These are phyloP conservation scores for Zaprionus lachaisei DNA, from an alignment of 1,140 invertebrate species.

Conservation along the genomic window DNA sequence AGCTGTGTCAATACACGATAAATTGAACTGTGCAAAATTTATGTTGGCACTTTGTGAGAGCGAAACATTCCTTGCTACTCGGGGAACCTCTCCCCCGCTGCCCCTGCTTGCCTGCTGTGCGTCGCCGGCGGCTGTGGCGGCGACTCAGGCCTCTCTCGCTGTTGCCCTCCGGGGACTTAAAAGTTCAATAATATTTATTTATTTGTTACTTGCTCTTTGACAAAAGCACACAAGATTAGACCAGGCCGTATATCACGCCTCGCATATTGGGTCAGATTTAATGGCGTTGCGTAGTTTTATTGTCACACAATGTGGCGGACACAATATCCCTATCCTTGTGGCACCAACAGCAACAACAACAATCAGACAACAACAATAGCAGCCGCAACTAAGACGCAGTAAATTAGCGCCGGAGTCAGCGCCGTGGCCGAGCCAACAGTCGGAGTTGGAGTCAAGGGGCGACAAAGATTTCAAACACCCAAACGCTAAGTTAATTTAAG, in stretches of 20 bases:
- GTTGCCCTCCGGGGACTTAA: constrained; percentile 70
- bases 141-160: constrained; percentile 14
- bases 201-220: constrained; percentile 79
- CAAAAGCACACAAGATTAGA: constrained; percentile 76
- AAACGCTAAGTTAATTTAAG: constrained; percentile 68
- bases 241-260: constrained; percentile 65
- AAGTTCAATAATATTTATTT: constrained; percentile 83
- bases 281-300: constrained; percentile 59
- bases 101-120: constrained; percentile 51
- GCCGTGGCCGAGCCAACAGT: neutral
- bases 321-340: constrained; percentile 30
- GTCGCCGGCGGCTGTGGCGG: neutral
- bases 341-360: neutral
- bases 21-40: constrained; percentile 80
- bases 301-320: constrained; percentile 37
- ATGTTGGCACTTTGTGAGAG: constrained; percentile 74
- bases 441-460: constrained; percentile 15
- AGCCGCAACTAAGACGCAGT: constrained; percentile 33
- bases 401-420: constrained; percentile 47
- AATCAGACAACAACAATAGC: neutral
- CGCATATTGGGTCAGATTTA: constrained; percentile 68
- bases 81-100: neutral
- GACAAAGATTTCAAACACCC: constrained; percentile 47
- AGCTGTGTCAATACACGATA: constrained; percentile 80
- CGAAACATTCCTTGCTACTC: constrained; percentile 22